These are phyloP conservation scores for Ochropleura leucogaster DNA, from an alignment of 2,888 invertebrate species.

Conservation along the genomic window DNA sequence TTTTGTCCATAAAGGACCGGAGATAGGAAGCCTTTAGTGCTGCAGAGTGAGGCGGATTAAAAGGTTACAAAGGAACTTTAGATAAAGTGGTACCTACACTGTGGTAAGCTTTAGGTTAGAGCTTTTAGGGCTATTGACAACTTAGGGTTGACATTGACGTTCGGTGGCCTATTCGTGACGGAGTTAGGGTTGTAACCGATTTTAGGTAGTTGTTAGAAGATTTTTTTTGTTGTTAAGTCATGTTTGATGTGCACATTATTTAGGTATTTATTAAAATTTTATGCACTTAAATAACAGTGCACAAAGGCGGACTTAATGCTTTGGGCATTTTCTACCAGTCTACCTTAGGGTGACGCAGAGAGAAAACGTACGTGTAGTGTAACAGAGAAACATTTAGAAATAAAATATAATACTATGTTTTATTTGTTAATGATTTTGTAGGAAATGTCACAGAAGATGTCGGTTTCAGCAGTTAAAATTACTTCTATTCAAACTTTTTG, in stretches of 20 bases:
- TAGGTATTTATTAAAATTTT: no score
- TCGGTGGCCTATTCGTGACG: not conserved
- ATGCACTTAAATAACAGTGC: no score
- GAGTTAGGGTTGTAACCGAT: not conserved
- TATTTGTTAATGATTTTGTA: no score
- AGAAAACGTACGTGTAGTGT: no score
- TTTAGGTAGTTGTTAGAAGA: not conserved
- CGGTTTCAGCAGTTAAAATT: no score
- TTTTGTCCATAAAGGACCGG: constrained; percentile 19
- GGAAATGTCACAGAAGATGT: no score
- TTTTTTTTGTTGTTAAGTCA: not conserved
- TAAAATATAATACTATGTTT: no score
- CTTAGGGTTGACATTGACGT: not conserved
- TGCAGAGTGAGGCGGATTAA: constrained; percentile 6
- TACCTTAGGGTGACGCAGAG: no score
- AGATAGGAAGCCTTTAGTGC: constrained; percentile 1
- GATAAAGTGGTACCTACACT: constrained; percentile 21
- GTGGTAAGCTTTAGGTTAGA: constrained; percentile 3
- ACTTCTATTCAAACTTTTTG: no score
- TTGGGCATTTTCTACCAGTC: no score
- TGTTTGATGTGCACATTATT: not conserved
- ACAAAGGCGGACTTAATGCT: no score
- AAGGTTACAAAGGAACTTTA: constrained; percentile 27
- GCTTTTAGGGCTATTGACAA: constrained; percentile 34
- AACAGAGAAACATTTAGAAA: no score